Percentiles rank a stretch among this genome's conserved stretches.
These are phyloP conservation scores for Cariama cristata DNA, from an alignment of 2,113 vertebrate genomes.

Conservation along the genomic window DNA sequence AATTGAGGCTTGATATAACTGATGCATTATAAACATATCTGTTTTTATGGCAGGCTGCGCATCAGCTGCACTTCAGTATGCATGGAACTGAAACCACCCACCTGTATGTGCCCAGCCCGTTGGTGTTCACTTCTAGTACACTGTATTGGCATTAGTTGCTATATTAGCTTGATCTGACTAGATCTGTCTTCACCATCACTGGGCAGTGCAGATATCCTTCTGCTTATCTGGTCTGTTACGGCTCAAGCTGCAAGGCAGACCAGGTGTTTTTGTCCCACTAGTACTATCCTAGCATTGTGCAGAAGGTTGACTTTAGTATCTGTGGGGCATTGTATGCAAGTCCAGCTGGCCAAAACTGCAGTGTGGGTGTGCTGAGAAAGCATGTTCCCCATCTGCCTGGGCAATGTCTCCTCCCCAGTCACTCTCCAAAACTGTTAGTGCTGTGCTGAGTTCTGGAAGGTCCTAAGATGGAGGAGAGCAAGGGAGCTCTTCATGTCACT, in stretches of 20 bases:
- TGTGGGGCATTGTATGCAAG: not conserved
- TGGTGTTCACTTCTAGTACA: not conserved
- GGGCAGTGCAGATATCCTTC: not conserved
- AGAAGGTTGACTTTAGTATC: not conserved
- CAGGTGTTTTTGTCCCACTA: not conserved
- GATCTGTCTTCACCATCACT: not conserved
- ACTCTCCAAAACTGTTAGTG: not conserved
- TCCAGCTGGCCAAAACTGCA: not conserved
- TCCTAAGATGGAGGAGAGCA: not conserved
- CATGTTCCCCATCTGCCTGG: not conserved
- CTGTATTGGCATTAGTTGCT: not conserved
- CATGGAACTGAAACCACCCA: not conserved
- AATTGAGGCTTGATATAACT: not conserved
- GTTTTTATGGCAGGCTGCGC: not conserved
- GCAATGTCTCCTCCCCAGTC: rapidly evolving
- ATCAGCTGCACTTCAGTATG: not conserved
- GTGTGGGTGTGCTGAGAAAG: not conserved
- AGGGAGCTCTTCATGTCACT: not conserved
- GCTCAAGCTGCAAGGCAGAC: not conserved
- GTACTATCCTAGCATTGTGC: not conserved
- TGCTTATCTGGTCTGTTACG: not conserved
- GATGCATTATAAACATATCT: not conserved
- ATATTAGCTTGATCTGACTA: rapidly evolving
- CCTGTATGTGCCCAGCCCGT: not conserved
- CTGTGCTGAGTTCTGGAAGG: not conserved